These are phyloP conservation scores for Phlogophora meticulosa DNA, from an alignment of 2,888 invertebrate genomes.

Conservation along the genomic window DNA sequence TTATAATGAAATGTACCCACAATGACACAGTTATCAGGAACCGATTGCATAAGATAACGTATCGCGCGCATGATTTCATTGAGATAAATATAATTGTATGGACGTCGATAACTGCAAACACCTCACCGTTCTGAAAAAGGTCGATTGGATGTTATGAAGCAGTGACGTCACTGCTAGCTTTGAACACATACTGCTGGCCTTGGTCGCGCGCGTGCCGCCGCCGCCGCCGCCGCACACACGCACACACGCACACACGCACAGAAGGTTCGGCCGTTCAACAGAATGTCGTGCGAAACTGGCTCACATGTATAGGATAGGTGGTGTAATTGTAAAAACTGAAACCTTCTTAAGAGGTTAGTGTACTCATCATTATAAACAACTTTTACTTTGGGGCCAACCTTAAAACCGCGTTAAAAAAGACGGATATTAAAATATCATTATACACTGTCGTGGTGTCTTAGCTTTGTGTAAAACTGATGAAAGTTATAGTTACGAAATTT, in stretches of 20 bases:
- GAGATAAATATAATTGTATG: constrained; percentile 36
- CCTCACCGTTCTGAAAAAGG: constrained; percentile 44
- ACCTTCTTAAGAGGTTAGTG: no score
- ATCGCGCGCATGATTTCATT: constrained; percentile 42
- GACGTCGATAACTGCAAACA: constrained; percentile 28
- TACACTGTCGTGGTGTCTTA: background rate
- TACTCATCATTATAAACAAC: no score
- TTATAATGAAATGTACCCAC: background rate
- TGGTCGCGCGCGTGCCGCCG: constrained; percentile 23
- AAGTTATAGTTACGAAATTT: background rate
- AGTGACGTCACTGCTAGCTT: constrained; percentile 61
- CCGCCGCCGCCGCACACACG: background rate
- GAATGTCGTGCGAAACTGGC: background rate
- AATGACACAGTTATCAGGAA: constrained; percentile 25
- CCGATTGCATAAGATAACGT: constrained; percentile 25
- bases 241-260: constrained; percentile 10
- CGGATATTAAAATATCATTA: background rate
- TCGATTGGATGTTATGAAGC: constrained; percentile 35
- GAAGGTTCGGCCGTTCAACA: constrained; percentile 13
- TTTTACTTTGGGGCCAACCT: no score
- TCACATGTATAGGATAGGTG: background rate
- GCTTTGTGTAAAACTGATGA: background rate
- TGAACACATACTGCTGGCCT: constrained; percentile 45
- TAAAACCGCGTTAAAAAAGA: no score
- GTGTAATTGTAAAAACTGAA: no score